A percentile compares a stretch with the other conserved stretches of the same genome.
Conservation (phyloP, 2,888 invertebrate species). For the Ceraclea dissimilis region DNA sequence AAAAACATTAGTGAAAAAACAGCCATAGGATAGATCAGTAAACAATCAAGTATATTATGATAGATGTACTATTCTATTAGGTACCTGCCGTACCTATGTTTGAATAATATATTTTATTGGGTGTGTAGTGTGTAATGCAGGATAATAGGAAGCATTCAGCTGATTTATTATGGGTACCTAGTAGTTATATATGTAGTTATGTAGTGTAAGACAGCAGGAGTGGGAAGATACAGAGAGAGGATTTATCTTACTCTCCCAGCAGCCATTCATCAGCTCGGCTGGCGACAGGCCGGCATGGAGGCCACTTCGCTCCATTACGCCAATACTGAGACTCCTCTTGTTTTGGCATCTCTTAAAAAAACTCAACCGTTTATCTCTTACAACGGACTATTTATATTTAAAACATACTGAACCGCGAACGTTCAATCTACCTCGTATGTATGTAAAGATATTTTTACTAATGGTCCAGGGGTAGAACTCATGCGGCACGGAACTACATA, state of each 20-base stretch:
- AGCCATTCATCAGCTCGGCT: conserved; percentile 18
- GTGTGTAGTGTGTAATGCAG: too few species aligned
- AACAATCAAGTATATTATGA: too few species aligned
- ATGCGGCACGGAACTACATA: background rate
- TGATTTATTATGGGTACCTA: too few species aligned
- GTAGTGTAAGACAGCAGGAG: too few species aligned
- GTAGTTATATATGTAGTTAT: too few species aligned
- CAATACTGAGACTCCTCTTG: conserved; percentile 13
- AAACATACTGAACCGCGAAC: conserved; percentile 11
- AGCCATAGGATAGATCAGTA: too few species aligned
- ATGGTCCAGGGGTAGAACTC: conserved; percentile 10
- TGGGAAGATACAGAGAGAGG: background rate
- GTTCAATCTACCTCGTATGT: conserved; percentile 8
- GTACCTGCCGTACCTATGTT: too few species aligned
- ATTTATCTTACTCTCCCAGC: background rate
- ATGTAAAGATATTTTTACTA: conserved; percentile 1
- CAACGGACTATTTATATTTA: conserved; percentile 15
- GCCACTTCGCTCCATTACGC: conserved; percentile 19
- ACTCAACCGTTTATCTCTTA: conserved; percentile 14
- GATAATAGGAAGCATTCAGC: too few species aligned
- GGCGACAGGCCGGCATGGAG: conserved; percentile 18
- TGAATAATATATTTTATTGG: too few species aligned
- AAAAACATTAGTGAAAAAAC: too few species aligned
- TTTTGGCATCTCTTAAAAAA: conserved; percentile 10
- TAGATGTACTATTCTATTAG: too few species aligned